A percentile compares a stretch with the other conserved stretches of the same genome.
Conservation (phyloP, 1,140 invertebrate species). For the Nasonia giraulti region DNA sequence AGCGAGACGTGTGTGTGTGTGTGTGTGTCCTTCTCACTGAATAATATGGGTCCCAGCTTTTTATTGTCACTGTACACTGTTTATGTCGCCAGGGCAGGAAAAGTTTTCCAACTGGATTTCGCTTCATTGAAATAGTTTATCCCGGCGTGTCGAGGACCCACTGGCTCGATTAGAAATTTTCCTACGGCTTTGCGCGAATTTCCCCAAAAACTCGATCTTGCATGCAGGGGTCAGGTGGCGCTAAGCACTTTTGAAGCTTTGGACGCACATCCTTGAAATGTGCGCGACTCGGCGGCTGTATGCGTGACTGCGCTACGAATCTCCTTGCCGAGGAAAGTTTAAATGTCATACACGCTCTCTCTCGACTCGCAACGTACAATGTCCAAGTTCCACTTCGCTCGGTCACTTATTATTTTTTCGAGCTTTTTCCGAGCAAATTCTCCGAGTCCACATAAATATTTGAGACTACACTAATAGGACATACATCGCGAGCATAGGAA, state of each 20-base stretch:
- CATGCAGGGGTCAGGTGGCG: not conserved
- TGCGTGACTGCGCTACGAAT: constrained; percentile 26
- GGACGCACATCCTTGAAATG: not conserved
- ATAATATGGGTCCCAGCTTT: constrained; percentile 12
- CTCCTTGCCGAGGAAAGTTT: constrained; percentile 18
- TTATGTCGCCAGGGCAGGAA: not conserved
- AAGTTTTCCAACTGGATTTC: not conserved
- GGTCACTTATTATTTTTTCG: not conserved
- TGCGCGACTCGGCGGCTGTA: not conserved
- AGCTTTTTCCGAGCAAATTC: not conserved
- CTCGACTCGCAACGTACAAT: constrained; percentile 19
- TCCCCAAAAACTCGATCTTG: not conserved
- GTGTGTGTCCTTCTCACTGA: no score
- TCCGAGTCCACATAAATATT: not conserved
- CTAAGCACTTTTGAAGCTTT: not conserved
- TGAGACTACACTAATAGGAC: no score
- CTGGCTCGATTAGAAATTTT: no score
- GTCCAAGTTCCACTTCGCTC: constrained; percentile 3
- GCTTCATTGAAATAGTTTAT: constrained; percentile 26
- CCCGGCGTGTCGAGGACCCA: no score
- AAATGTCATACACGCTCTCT: constrained; percentile 34
- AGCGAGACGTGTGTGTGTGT: no score
- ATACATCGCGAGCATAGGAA: not conserved
- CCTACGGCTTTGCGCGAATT: not conserved
- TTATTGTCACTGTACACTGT: not conserved